Evolutionary conservation across 2,113 vertebrate genomes (phyloP), one percentile per base, ranked within the genome.

Genomic region (Forbesichthys papilliferus): DNA sequence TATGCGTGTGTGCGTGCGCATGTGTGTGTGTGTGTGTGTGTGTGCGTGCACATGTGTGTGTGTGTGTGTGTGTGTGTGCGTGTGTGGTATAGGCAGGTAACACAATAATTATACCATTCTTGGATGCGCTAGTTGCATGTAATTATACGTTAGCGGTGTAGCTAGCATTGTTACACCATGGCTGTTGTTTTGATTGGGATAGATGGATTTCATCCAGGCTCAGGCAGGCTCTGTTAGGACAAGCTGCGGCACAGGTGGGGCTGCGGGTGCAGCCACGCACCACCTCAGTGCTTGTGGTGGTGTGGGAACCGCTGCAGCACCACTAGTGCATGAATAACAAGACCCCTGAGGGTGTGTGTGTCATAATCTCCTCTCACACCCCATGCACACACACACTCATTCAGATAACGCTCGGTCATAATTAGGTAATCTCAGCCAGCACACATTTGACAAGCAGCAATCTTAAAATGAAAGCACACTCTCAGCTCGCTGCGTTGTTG

Each of bases 271-370:
- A 88, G 90, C 87, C 83, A 89, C 73, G 75, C 84, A 42, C 91
- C 88, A 87, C 89, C 90, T 91, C 82, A 73, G 72, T 66, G 80
- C 77, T 42, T 1, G 4, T 42, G 75, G 66, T 88, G 91, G 89
- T 92, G 93, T 94, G 93, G 93, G 93, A 94, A 94, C 90, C 81
- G 42, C 71, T 73, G 77, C 18, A 65, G 71, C 63, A 59, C 68
- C 81, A 92, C 73, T 88, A 89, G 89, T 88, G 86, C 92, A 92
- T 89, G 91, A 92, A 91, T 89, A 92, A 92, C 86, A 87, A 85
- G 85, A 80, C 86, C 88, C 89, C 84, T 66, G 75, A 88, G 92
- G 90, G 87, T 90, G 89, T 87, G 89, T 87, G 90, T 91, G 93
- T 79, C 62, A 77, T 91, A 93, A 93, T 91, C 91, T 92, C 82